Evolutionary conservation across 2,113 vertebrate genomes (phyloP), one percentile per base, ranked within the genome.

Genomic region (Cyrtonyx montezumae): DNA sequence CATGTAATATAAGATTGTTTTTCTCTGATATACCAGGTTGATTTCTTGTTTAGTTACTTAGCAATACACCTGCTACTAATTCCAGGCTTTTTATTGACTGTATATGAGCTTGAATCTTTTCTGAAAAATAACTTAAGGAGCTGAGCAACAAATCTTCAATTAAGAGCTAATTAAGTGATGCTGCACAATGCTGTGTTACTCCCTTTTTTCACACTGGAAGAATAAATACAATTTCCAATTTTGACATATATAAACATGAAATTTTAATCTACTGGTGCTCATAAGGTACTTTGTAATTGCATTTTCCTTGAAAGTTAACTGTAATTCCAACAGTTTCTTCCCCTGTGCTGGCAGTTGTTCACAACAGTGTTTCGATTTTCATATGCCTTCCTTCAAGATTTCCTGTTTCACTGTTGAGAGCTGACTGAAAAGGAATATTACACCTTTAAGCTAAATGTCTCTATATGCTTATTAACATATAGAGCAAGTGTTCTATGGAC

Each of bases 21-120:
- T 61, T 76, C 37, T 22, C 58, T 43, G 55, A 84, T 42, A 74
- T 59, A 71, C 79, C 37, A 91, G 45, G 25, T 46, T 89, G 69
- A 70, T 71, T 15, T 43, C 11, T 87, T 23, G 30, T 7, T 93
- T 62, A 81, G 18, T 76, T 75, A 13, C 40, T 61, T 58, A 21
- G n/a, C 56, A 61, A 15, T 51, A n/a, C 58, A 67, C n/a, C 58
- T 88, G 11, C 25, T 37, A 21, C 37, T 94, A 3, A 69, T 83
- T 36, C 85, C 51, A 62, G 6, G 13, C 68, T 94, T 79, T 88
- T 74, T 91, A 94, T 95, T 86, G 89, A 82, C 74, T 86, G 16
- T 13, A 18, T 32, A 59, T 79, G 28, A 70, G 23, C 53, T 58
- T 59, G 30, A 92, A 79, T 65, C 18, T 78, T 34, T 43, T 80